phyloP scores from a whole-genome alignment of 2,888 invertebrate species.

The Archips xylosteana region DNA sequence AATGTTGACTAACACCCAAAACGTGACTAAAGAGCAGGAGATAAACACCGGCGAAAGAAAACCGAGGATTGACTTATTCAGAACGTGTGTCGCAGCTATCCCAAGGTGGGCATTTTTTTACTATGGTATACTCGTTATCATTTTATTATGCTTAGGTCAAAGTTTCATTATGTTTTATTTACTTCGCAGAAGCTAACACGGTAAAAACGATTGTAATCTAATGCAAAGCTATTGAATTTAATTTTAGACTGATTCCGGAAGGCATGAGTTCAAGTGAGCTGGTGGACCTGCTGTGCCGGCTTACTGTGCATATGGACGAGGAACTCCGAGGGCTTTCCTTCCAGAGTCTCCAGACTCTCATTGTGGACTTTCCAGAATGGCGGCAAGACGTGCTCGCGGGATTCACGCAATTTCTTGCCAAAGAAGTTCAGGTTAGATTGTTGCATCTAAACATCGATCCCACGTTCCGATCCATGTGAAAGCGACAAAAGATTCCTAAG shows the following conservation, averaged over 20 bases:
- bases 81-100: constrained; percentile 99
- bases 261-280: constrained; percentile 98
- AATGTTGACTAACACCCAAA: constrained; percentile 98
- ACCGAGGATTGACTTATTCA: constrained; percentile 98
- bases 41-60: constrained; percentile 98
- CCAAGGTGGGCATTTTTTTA: constrained; percentile 82
- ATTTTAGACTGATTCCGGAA: constrained; percentile 95
- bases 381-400: constrained; percentile 97
- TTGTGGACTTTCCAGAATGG: constrained; percentile 99
- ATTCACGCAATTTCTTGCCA: constrained; percentile 97
- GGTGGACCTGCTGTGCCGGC: constrained; percentile 96
- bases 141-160: neutral
- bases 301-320: constrained; percentile 99
- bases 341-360: constrained; percentile 97
- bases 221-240: neutral
- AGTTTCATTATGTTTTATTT: too few species aligned
- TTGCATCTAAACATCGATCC: neutral
- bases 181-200: neutral
- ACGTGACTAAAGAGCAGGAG: constrained; percentile 97
- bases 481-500: neutral
- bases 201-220: neutral
- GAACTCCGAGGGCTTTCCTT: constrained; percentile 97
- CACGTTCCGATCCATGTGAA: neutral
- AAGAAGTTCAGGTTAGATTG: constrained; percentile 90
- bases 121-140: neutral